Percentiles rank a stretch among this genome's conserved stretches.
Evolutionary conservation across 2,888 invertebrate genomes (phyloP).

Genomic region (Julus scanicus): DNA sequence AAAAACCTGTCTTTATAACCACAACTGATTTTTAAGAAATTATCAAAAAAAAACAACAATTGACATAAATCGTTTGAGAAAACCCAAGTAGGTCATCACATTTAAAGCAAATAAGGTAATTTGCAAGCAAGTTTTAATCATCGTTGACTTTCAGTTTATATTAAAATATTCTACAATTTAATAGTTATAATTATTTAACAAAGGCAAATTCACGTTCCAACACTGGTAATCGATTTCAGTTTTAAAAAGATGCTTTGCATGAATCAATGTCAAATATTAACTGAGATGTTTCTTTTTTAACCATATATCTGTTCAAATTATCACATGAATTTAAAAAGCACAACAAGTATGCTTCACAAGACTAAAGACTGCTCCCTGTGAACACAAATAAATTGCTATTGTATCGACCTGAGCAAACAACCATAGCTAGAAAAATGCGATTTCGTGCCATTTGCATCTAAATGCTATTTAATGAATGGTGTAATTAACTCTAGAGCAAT

Average conservation of each 20-base stretch:
- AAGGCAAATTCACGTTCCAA: not conserved
- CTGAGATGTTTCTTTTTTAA: not conserved
- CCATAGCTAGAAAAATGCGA: not conserved
- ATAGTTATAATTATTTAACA: not conserved
- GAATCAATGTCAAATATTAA: not conserved
- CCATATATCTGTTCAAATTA: not conserved
- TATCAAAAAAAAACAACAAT: not conserved
- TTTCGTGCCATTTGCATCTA: not conserved
- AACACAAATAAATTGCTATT: not conserved
- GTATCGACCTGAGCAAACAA: not conserved
- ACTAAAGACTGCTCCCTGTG: not conserved
- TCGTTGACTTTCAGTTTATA: not conserved
- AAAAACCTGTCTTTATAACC: not conserved
- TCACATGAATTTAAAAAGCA: not conserved
- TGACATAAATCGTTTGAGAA: too few species aligned
- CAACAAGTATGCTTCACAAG: not conserved
- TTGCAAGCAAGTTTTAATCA: not conserved
- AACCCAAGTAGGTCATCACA: not conserved
- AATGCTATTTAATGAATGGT: not conserved
- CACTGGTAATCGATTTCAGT: not conserved
- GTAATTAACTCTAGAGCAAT: not conserved
- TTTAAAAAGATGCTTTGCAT: not conserved
- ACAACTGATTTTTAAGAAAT: not conserved
- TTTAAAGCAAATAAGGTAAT: not conserved
- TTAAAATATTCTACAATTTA: not conserved